A percentile compares a stretch with the other conserved stretches of the same genome.
Evolutionary conservation across 2,113 vertebrate species (phyloP).

Genomic region (Tragelaphus scriptus): DNA sequence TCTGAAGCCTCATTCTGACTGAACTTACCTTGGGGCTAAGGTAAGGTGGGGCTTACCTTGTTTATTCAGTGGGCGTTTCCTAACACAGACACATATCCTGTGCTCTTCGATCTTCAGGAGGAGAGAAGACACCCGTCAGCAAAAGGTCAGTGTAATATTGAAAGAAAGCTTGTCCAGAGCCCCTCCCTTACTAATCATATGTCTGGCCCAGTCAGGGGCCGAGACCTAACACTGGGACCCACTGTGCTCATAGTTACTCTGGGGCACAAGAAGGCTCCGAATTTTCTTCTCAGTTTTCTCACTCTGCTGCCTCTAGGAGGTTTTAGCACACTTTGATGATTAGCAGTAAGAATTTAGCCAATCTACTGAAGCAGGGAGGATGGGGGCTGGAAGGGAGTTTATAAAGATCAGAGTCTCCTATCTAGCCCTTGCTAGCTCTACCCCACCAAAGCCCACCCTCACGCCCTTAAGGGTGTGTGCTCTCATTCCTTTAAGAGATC

Average conservation of each 20-base stretch:
- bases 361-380: background rate
- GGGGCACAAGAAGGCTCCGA: background rate
- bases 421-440: background rate
- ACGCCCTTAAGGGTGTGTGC: background rate
- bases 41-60: slow-evolving; percentile 80
- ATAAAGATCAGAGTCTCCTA: background rate
- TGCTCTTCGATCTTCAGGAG: slow-evolving; percentile 86
- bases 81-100: slow-evolving; percentile 94
- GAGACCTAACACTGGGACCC: background rate
- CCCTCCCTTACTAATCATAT: background rate
- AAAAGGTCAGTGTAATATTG: background rate
- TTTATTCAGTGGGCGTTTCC: slow-evolving; percentile 95
- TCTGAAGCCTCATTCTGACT: background rate
- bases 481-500: background rate
- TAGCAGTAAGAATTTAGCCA: background rate
- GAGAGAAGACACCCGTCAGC: background rate
- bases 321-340: background rate
- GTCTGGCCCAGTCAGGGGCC: background rate
- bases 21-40: background rate
- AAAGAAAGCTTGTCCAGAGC: background rate
- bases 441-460: background rate
- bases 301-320: background rate
- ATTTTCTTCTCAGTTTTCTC: background rate
- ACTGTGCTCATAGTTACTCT: background rate
- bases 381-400: background rate